Percentiles rank a stretch among this genome's conserved stretches.
Evolutionary conservation across 2,113 vertebrate genomes (phyloP).

Genomic region (Rhadina sibilatrix): DNA sequence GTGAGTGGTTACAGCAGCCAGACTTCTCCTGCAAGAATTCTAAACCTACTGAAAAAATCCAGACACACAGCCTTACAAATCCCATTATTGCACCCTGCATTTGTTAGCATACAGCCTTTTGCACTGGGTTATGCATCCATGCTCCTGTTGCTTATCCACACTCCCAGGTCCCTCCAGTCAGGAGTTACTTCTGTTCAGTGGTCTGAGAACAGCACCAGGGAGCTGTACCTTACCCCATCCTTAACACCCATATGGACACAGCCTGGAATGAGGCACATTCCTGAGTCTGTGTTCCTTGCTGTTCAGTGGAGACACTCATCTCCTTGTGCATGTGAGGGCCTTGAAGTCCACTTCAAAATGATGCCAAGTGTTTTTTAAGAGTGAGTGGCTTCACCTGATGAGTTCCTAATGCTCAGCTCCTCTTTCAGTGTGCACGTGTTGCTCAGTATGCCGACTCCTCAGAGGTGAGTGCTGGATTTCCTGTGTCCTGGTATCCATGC

Average conservation of each 20-base stretch:
- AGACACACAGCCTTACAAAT: neutral
- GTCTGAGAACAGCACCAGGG: neutral
- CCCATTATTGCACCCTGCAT: neutral
- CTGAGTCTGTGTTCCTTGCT: neutral
- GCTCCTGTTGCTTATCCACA: neutral
- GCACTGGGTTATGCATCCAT: neutral
- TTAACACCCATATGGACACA: neutral
- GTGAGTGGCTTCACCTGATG: neutral
- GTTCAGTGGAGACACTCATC: neutral
- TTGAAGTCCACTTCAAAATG: neutral
- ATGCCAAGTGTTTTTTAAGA: neutral
- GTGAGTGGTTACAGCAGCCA: neutral
- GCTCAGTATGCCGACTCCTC: slow-evolving; percentile 70
- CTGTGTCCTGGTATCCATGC: neutral
- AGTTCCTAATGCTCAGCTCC: slow-evolving; percentile 48
- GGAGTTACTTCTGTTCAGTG: neutral
- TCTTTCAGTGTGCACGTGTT: slow-evolving; percentile 78
- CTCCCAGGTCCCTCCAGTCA: neutral
- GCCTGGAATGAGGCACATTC: neutral
- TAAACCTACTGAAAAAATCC: neutral
- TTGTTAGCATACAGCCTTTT: neutral
- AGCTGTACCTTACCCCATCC: neutral
- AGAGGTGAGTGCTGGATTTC: slow-evolving; percentile 75
- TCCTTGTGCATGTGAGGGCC: rapidly evolving
- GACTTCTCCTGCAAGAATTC: neutral